Conservation (phyloP, 2,888 invertebrate species). For the Dolomedes plantarius region DNA sequence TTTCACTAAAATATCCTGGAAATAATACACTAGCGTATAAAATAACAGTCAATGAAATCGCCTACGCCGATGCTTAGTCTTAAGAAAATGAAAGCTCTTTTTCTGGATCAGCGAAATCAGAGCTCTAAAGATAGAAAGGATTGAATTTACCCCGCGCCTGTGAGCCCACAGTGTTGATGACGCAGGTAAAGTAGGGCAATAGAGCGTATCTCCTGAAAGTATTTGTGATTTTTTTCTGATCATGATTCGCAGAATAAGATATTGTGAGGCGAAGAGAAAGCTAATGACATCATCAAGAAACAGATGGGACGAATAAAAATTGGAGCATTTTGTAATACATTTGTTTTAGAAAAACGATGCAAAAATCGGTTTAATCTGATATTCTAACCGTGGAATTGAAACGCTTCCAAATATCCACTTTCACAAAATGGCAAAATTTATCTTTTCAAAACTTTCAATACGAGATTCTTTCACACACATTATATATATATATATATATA, state of each 20-base stretch:
- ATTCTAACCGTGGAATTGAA: no score
- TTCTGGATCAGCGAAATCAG: constrained; percentile 55
- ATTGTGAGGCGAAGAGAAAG: neutral
- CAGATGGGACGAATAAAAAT: constrained; percentile 43
- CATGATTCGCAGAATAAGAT: neutral
- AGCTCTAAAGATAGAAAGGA: constrained; percentile 30
- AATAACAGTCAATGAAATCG: constrained; percentile 27
- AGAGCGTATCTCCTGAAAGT: constrained; percentile 36
- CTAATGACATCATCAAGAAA: constrained; percentile 55
- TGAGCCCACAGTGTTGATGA: constrained; percentile 32
- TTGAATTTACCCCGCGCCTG: constrained; percentile 39
- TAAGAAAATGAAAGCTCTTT: constrained; percentile 43
- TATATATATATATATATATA: no score
- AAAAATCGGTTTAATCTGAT: no score
- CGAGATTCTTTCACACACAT: no score
- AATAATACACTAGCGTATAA: neutral
- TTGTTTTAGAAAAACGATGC: neutral
- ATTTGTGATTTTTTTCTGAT: constrained; percentile 34
- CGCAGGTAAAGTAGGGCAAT: constrained; percentile 49
- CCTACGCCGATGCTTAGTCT: constrained; percentile 21
- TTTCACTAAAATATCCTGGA: neutral
- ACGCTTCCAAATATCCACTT: no score
- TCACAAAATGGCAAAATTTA: no score
- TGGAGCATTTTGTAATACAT: no score
- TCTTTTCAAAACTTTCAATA: no score